phyloP scores from a whole-genome alignment of 1,140 invertebrate species.

The Muscidifurax raptorellus region DNA sequence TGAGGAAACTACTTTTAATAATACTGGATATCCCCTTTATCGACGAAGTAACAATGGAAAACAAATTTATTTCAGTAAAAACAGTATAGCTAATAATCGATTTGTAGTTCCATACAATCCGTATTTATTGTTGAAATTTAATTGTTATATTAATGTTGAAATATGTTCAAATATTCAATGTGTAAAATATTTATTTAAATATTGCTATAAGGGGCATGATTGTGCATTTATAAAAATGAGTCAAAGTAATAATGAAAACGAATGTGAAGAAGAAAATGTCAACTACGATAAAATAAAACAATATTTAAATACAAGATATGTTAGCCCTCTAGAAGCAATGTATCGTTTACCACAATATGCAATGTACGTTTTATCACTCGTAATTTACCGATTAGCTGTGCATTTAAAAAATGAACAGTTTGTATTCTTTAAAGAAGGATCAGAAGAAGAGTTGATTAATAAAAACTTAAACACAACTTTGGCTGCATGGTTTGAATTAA shows the following conservation, averaged over 20 bases:
- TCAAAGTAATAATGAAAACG: too few species aligned
- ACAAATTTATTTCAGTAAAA: neutral
- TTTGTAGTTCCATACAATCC: too few species aligned
- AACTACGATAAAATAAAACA: neutral
- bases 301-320: neutral
- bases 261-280: neutral
- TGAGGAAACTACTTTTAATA: neutral
- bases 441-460: conserved; percentile 19
- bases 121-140: too few species aligned
- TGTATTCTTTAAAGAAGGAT: conserved; percentile 44
- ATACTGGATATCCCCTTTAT: too few species aligned
- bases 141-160: too few species aligned
- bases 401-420: conserved; percentile 46
- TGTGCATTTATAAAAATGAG: too few species aligned
- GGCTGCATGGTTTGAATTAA: conserved; percentile 53
- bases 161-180: too few species aligned
- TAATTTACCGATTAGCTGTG: conserved; percentile 43
- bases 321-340: neutral
- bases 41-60: neutral
- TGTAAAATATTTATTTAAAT: too few species aligned
- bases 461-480: conserved; percentile 38
- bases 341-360: neutral
- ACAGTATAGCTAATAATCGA: too few species aligned
- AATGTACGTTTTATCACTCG: conserved; percentile 39
- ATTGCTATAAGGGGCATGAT: too few species aligned